These are phyloP conservation scores for Parthenolecanium corni DNA, from an alignment of 2,888 invertebrate genomes.

Conservation along the genomic window DNA sequence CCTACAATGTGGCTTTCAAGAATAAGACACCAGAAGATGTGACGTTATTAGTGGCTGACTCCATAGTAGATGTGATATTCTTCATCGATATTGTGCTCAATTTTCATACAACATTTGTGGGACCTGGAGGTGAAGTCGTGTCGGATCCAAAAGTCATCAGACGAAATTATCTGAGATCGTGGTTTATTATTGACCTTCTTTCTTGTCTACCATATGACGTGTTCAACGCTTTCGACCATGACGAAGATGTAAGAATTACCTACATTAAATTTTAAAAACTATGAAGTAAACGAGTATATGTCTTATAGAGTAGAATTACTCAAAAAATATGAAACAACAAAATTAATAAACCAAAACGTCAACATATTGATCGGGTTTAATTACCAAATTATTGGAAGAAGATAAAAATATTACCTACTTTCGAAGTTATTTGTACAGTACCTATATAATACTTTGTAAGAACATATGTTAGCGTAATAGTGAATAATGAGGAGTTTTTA, in stretches of 20 bases:
- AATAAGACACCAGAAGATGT: conserved; percentile 90
- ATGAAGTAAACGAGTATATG: no score
- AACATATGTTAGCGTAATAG: no score
- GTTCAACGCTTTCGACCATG: conserved; percentile 99
- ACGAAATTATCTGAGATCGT: conserved; percentile 97
- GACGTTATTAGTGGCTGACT: conserved; percentile 85
- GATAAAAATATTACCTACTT: no score
- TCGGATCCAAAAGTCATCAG: conserved; percentile 97
- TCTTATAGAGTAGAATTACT: no score
- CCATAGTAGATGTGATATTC: conserved; percentile 99
- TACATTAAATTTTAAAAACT: no score
- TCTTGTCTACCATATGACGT: conserved; percentile 99
- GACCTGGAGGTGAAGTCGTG: conserved; percentile 89
- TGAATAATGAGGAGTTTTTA: no score
- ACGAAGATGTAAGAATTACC: conserved; percentile 66
- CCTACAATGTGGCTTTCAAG: conserved; percentile 99
- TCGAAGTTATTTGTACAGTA: no score
- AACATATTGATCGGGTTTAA: no score
- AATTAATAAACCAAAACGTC: no score
- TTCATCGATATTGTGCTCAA: conserved; percentile 99
- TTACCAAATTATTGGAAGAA: no score
- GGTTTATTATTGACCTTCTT: conserved; percentile 98
- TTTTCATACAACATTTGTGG: conserved; percentile 99
- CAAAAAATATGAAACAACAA: no score
- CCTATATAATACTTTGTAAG: no score